phyloP scores from a whole-genome alignment of 2,113 vertebrate species.

The Aphelocoma coerulescens region DNA sequence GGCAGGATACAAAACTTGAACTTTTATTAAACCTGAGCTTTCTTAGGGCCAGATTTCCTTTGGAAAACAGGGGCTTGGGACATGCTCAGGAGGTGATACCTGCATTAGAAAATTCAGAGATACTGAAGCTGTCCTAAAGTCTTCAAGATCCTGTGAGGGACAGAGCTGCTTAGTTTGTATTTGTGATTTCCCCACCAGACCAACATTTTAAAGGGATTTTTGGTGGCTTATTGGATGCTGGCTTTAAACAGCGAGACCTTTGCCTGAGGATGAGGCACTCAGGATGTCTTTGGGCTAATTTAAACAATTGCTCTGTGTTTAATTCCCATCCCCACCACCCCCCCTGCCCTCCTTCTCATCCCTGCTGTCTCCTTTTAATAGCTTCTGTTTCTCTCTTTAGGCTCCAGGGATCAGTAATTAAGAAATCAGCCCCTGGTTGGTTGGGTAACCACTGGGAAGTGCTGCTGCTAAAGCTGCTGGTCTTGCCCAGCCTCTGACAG shows the following conservation, averaged over 20 bases:
- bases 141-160: not conserved
- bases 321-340: not conserved
- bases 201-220: not conserved
- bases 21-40: not conserved
- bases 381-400: not conserved
- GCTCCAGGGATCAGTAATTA: constrained; percentile 7
- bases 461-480: not conserved
- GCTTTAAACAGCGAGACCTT: not conserved
- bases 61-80: not conserved
- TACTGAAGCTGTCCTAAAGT: not conserved
- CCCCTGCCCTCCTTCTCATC: not conserved
- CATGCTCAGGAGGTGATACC: not conserved
- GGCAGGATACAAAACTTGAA: not conserved
- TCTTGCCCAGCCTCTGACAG: not conserved
- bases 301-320: not conserved
- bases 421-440: not conserved
- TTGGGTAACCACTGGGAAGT: not conserved
- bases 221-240: not conserved
- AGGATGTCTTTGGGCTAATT: not conserved
- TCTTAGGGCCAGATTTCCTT: not conserved
- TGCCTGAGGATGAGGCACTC: not conserved
- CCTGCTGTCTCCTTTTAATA: not conserved
- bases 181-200: not conserved
- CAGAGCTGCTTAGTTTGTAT: not conserved
- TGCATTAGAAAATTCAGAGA: not conserved